Evolutionary conservation across 2,888 invertebrate species (phyloP), one percentile per base, ranked within the genome.

Genomic region (Amblyteles armatorius): DNA sequence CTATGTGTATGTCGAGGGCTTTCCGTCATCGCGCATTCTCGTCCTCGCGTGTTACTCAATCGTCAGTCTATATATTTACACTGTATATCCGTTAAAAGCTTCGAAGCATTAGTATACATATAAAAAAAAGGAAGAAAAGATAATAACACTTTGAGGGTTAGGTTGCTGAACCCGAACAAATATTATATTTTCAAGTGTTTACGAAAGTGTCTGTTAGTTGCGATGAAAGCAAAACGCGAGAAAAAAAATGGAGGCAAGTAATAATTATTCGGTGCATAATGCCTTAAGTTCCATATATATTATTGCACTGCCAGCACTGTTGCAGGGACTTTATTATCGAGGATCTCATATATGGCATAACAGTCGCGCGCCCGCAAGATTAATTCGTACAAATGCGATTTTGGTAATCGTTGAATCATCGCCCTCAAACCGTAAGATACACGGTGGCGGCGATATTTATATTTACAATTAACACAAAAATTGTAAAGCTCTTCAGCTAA

Each of bases 301-400:
- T 91, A 91, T 90, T 91, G 91, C 90, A 91, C 91, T 91, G 88
- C 90, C 90, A 91, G 90, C 89, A 90, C 91, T 90, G 71, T 83
- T 71, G 57, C 80, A 79, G 71, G 74, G 79, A 48, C 68, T 77
- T 83, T 68, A 63, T 83, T 68, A 63, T 65, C 19, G 52, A 29
- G 40, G 22, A 72, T 33, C 26, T 33, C 52, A 73, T 57, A 68
- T 48, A 76, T 69, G 74, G 77, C 77, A 67, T 77, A 33, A 77
- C 22, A 67, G 22, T 77, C 22, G 44, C 65, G 44, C 52, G 33
- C n/a, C 16, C 33, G n/a, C 63, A 29, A 48, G 3, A 60, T 60
- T 57, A 0, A 22, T 44, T 44, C 57, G 63, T 33, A 29, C 9
- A 63, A 76, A 74, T 60, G 33, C 68, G 76, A 65, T 50, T 50